Base-by-base conservation (phyloP, 1,140 invertebrate species). In the Copidosoma floridanum region DNA sequence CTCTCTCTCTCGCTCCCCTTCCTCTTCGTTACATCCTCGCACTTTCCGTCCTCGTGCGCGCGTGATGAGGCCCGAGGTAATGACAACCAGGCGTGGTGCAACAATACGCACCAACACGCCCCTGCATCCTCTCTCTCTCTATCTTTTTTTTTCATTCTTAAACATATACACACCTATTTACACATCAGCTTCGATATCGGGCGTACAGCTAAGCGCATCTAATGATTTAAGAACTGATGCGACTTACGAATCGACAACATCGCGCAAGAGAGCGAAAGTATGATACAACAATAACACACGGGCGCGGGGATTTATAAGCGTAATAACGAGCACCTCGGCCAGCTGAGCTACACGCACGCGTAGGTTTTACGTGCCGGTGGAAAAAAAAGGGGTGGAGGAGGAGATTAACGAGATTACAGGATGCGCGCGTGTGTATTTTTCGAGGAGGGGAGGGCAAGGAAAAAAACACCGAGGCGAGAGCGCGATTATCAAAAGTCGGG, bases 361-460 rank as follows among this genome's bases (percentile, higher is more conserved):
- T 23, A 54, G 51, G 10, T 26, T 57, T 57, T 50, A 57, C 21
- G 44, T 1, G 18, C 16, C 38, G 40, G 24, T 23, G 12, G 6
- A 32, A 32, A 6, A 6, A 32, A n/a, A 32, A 8, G 6, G 29
- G 29, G 29, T 32, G n/a, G 8, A 47, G 46, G 24, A 7, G 37
- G 38, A 46, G 47, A 52, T 59, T 46, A 46, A 52, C 46, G 48
- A 53, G 48, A 59, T 52, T 59, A 35, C 20, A 44, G 14, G 21
- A 4, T 21, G 35, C 16, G 24, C 11, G 46, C n/a, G 0, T 12
- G 6, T n/a, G n/a, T n/a, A n/a, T n/a, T n/a, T n/a, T n/a, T n/a
- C n/a, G n/a, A n/a, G n/a, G n/a, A n/a, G n/a, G n/a, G n/a, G n/a
- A n/a, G n/a, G n/a, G n/a, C n/a, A n/a, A n/a, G n/a, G n/a, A n/a